Base-by-base conservation (phyloP, 2,797 vertebrate species). In the Hyperoplus lanceolatus region DNA sequence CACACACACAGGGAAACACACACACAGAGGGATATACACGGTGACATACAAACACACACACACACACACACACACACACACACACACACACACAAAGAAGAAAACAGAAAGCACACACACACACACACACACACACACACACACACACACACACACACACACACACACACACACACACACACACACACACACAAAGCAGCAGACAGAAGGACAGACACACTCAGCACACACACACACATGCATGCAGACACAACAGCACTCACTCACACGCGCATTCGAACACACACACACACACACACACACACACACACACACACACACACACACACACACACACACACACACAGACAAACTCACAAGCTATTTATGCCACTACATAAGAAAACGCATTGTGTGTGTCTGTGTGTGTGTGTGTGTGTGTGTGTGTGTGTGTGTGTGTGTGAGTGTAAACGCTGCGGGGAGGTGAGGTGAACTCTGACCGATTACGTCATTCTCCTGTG, bases 401-500 rank as follows among this genome's bases (percentile, higher is more conserved):
- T 29, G 29, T 29, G 29, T 0, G 29, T 29, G 29, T 29, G 29
- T 29, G 29, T 29, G 29, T 29, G 29, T 3, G 29, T 29, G 29
- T 29, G 29, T 3, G 29, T 29, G 29, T 29, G 29, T 29, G 29
- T 29, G 29, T 29, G 29, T 29, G 29, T 29, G 29, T 29, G 29
- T 3, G 29, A 29, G 81, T 69, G 62, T 72, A 51, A 62, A 75
- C 2, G 56, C 82, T 73, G 74, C 55, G 12, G 81, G 75, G 53
- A 72, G 62, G 57, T 58, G 53, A 72, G 62, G 57, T 58, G 59
- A 71, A 65, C 61, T 60, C 50, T 70, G 80, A 73, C 80, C 63
- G 58, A 68, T 29, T 72, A 46, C 58, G 36, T 87, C 73, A 86
- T 73, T 60, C 55, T 73, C 48, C 63, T 45, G 68, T 49, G 68